Base-by-base conservation (phyloP, 2,888 invertebrate genomes). In the Athetis lepigone region DNA sequence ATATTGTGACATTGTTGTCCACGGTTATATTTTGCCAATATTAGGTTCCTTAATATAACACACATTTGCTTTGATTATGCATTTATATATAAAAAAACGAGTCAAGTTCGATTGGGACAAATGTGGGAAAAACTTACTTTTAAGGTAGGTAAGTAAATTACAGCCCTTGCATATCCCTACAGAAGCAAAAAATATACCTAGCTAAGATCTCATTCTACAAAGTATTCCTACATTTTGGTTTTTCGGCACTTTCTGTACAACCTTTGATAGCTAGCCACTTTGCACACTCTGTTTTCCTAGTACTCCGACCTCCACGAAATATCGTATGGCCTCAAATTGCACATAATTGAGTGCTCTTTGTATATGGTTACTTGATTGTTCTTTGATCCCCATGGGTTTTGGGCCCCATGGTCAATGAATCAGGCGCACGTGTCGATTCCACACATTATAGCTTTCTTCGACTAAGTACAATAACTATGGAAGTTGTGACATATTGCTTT, bases 381-480 rank as follows among this genome's bases (percentile, higher is more conserved):
- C 69, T 65, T 64, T 46, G 46, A 52, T 76, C 69, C 67, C 59
- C 66, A 50, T 66, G 45, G n/a, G 27, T 16, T 54, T 18, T 43
- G 62, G 63, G 18, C 13, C 23, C 25, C 19, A 29, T 69, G 68
- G 66, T 68, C 70, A 66, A 76, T 80, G 75, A 73, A 81, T 78
- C 75, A 75, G 68, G 49, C 63, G 69, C 71, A 79, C 77, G 80
- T 80, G 77, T 70, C 77, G 68, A 76, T 79, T 70, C 69, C 79
- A 77, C 80, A 82, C 77, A 69, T 75, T 84, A 85, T 84, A 77
- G 80, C 79, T 79, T 79, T 70, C 78, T 67, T 79, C 71, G 75
- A 67, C 25, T 36, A 29, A 54, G 11, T 55, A 63, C 59, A 70
- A 79, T 80, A 81, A 82, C 81, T 76, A 81, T 72, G 74, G 64